Evolutionary conservation across 2,797 vertebrate genomes (phyloP), one percentile per base, ranked within the genome.

Genomic region (Myotis pilosus): DNA sequence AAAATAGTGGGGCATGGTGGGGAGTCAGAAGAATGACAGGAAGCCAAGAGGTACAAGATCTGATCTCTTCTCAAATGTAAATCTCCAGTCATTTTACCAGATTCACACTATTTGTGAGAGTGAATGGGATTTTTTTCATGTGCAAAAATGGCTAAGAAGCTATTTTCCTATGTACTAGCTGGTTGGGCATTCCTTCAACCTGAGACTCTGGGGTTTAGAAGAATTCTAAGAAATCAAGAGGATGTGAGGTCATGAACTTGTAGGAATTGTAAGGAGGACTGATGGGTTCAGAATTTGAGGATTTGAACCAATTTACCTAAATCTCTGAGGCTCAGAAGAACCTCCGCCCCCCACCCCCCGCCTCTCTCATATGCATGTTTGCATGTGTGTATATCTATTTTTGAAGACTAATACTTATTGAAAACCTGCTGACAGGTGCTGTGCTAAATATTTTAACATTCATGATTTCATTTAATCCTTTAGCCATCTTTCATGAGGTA

Each of bases 281-380:
- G 25, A 62, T 62, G 7, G 44, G 25, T 82, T 95, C 81, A 87
- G 78, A 81, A 53, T 91, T 80, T 36, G 55, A 87, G 28, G 25
- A 41, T 78, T 78, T 94, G 55, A 95, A 76, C 53, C 33, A 85
- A 55, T 78, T 89, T 90, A 74, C 13, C 28, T 60, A 68, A 91
- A 76, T 82, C 69, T 94, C 68, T 74, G 49, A 89, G 51, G 3
- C 9, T 82, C 12, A 15, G n/a, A 68, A 30, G 10, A 85, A 17
- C 28, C 38, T 47, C 47, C 36, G 36, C 47, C 47, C 12, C 47
- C 11, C 47, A 3, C 38, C 6, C 38, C 44, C 11, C 10, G 44
- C 44, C 11, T 41, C 23, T 38, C 62, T 49, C 8, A 11, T n/a
- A 19, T 3, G 2, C 47, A 12, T 68, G 5, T 79, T 38, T 83